Base-by-base conservation (phyloP, 2,888 invertebrate species). In the Drosophila histrio region DNA sequence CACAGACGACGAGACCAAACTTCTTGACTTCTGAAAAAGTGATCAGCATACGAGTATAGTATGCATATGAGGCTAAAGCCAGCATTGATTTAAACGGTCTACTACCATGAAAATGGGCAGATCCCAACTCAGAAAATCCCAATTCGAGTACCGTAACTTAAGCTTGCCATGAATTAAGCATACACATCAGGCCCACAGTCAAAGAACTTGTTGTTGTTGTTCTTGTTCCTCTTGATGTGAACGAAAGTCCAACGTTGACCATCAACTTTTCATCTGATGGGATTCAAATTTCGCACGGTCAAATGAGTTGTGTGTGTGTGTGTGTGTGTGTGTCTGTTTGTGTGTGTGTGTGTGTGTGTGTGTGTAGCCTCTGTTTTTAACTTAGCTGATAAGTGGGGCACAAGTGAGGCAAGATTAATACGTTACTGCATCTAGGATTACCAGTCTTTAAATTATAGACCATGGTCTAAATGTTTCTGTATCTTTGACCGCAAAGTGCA, bases 51-150 rank as follows among this genome's bases (percentile, higher is more conserved):
- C 26, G 11, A 11, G 19, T n/a, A 19, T 17, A 4, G 9, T 41
- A 52, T 52, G 50, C 38, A 52, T 38, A 52, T 38, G 50, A 52
- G 21, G 8, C 28, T 38, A 38, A 39, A 19, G 26, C 50, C 26
- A 26, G 34, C 26, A 38, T n/a, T 21, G 26, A 78, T 62, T 78
- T 80, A 80, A 83, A 76, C 80, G 80, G 39, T 83, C 78, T 46
- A 76, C 81, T 63, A 81, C 72, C 81, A 79, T 79, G 81, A 79
- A 38, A 72, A 72, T 72, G 72, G 72, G 71, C 72, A 71, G 76
- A 58, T 57, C 56, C 50, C 60, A 41, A 58, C 43, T 38, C 53
- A 60, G 58, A 60, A 74, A 69, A 75, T 75, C 75, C 74, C 77
- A 69, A 80, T 62, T 68, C 72, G 65, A 75, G 72, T 79, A 67